Percentiles rank a stretch among this genome's conserved stretches.
Conservation (phyloP, 2,113 vertebrate genomes). For the Andinoacara biseriatus region DNA sequence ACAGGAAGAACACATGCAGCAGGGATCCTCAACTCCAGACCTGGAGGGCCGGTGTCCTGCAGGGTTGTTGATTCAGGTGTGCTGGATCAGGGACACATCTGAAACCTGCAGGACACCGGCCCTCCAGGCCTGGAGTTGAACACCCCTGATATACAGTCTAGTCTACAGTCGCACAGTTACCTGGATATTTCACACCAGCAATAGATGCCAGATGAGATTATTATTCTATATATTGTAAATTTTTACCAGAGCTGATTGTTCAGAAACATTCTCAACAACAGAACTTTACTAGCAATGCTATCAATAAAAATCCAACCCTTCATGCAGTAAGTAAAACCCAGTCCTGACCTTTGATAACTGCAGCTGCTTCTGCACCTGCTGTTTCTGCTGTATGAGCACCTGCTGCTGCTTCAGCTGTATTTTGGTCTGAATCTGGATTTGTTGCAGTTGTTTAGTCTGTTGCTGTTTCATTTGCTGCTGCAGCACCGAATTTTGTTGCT, state of each 20-base stretch:
- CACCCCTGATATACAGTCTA: background rate
- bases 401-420: constrained; percentile 37
- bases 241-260: background rate
- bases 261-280: background rate
- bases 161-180: background rate
- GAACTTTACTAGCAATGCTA: background rate
- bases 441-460: constrained; percentile 30
- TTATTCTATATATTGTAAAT: background rate
- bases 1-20: background rate
- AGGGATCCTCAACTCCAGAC: no score
- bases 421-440: constrained; percentile 50
- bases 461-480: constrained; percentile 29
- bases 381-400: constrained; percentile 16
- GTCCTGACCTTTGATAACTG: background rate
- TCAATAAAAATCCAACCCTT: background rate
- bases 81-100: no score
- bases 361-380: constrained; percentile 6
- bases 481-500: constrained; percentile 31
- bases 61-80: no score
- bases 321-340: background rate
- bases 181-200: background rate
- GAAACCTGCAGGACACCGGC: no score
- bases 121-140: no score
- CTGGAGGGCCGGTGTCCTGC: no score
- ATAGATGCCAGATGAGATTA: background rate